Conservation (phyloP, 2,797 vertebrate species). For the Pampus argenteus region DNA sequence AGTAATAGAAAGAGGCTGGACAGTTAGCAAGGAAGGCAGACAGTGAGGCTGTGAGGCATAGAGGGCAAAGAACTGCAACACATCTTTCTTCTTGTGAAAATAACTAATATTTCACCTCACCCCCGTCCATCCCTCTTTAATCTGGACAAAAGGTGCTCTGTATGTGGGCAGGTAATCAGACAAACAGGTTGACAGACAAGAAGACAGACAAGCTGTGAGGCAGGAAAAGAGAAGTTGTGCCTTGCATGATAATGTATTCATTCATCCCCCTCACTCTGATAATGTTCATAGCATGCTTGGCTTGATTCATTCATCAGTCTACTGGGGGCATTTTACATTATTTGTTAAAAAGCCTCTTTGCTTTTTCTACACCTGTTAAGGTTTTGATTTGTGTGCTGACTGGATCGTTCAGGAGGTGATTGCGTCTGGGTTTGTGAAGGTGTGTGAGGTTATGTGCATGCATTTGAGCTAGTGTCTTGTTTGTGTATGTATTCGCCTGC, state of each 20-base stretch:
- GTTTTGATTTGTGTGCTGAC: constrained; percentile 56
- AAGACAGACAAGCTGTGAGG: constrained; percentile 75
- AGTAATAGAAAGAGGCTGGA: constrained; percentile 49
- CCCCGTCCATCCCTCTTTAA: constrained; percentile 51
- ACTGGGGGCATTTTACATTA: constrained; percentile 67
- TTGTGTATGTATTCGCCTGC: constrained; percentile 38
- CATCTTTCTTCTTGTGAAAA: constrained; percentile 57
- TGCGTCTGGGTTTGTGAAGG: constrained; percentile 47
- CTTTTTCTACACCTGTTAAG: constrained; percentile 68
- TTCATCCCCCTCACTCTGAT: constrained; percentile 74
- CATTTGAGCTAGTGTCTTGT: constrained; percentile 35
- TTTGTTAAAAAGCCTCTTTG: constrained; percentile 69
- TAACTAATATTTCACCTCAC: constrained; percentile 61
- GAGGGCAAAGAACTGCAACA: constrained; percentile 38
- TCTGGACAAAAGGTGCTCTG: constrained; percentile 69
- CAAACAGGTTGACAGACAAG: constrained; percentile 65
- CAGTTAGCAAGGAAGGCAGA: constrained; percentile 32
- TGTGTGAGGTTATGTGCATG: constrained; percentile 24
- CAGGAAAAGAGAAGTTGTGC: constrained; percentile 70
- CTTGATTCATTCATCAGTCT: constrained; percentile 79
- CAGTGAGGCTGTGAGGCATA: constrained; percentile 26
- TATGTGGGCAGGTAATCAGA: constrained; percentile 76
- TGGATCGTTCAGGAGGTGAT: constrained; percentile 59
- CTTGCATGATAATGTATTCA: constrained; percentile 78
- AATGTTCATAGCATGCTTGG: constrained; percentile 73